phyloP scores from a whole-genome alignment of 2,113 vertebrate genomes.

The Crotalus viridis region DNA sequence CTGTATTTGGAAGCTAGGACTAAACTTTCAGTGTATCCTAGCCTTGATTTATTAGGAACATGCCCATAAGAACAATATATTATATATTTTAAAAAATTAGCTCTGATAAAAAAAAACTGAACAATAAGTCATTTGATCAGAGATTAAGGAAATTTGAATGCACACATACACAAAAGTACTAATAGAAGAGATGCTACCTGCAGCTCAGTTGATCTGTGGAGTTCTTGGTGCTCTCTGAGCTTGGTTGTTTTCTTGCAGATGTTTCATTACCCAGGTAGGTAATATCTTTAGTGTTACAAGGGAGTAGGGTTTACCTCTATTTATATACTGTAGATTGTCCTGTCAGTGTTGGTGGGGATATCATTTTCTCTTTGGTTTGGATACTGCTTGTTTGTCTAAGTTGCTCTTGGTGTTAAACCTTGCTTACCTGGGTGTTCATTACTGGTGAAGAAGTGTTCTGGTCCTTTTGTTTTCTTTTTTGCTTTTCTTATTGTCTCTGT shows the following conservation, averaged over 20 bases:
- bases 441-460: not conserved
- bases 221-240: too few species aligned
- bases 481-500: not conserved
- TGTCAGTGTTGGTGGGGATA: too few species aligned
- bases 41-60: slow-evolving; percentile 48
- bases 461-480: not conserved
- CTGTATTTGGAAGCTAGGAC: slow-evolving; percentile 33
- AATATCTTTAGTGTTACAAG: too few species aligned
- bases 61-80: slow-evolving; percentile 46
- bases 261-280: too few species aligned
- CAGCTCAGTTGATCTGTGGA: too few species aligned
- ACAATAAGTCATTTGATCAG: not conserved
- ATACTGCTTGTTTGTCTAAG: not conserved
- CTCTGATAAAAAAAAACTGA: not conserved
- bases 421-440: not conserved
- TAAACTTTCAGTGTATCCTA: slow-evolving; percentile 28
- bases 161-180: not conserved
- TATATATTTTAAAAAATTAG: slow-evolving; percentile 50
- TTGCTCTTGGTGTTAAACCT: not conserved
- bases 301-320: too few species aligned
- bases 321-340: too few species aligned
- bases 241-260: too few species aligned
- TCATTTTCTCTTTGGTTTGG: not conserved
- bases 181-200: too few species aligned
- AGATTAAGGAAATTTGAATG: slow-evolving; percentile 1